Percentiles rank a stretch among this genome's conserved stretches.
phyloP scores from a whole-genome alignment of 2,888 invertebrate genomes.

The Acanthosepion lycidas region DNA sequence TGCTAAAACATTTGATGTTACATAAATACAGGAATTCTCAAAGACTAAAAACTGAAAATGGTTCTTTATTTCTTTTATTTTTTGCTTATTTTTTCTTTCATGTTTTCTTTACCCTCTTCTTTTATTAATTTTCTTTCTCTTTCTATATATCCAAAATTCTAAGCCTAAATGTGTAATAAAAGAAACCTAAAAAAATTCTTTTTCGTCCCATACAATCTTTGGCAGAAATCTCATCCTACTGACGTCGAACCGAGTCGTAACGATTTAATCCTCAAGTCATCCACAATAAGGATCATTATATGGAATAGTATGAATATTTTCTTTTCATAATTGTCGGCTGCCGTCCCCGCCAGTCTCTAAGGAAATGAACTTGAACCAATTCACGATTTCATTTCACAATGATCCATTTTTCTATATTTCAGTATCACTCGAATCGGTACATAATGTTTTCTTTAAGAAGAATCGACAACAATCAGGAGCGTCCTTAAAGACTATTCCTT shows the following conservation, averaged over 20 bases:
- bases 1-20: no score
- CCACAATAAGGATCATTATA: not conserved
- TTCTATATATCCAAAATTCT: no score
- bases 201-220: not conserved
- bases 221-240: not conserved
- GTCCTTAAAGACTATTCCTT: not conserved
- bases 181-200: not conserved
- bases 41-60: no score
- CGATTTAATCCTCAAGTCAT: not conserved
- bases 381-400: not conserved
- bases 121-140: no score
- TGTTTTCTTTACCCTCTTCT: no score
- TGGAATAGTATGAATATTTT: conserved; percentile 15
- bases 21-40: no score
- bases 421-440: not conserved
- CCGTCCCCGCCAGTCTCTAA: not conserved
- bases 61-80: no score
- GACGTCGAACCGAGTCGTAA: not conserved
- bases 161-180: not conserved
- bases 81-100: no score
- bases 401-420: not conserved
- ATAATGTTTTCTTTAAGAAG: not conserved
- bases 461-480: not conserved
- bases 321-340: not conserved
- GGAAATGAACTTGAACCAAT: conserved; percentile 11